These are phyloP conservation scores for Apodemia hepburni DNA, from an alignment of 2,888 invertebrate genomes.

Conservation along the genomic window DNA sequence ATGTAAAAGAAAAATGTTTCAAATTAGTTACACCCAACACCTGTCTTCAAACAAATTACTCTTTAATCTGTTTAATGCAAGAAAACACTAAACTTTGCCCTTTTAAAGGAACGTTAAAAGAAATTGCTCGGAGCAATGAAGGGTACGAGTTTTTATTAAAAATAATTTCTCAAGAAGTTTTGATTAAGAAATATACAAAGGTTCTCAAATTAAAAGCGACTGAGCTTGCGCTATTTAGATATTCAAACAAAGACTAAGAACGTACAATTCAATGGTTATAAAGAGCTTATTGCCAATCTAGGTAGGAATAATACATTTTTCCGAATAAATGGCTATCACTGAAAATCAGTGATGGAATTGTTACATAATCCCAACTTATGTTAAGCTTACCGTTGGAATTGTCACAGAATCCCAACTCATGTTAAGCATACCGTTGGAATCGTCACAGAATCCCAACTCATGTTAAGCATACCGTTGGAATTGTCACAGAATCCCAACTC, in stretches of 20 bases:
- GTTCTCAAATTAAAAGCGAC: not conserved
- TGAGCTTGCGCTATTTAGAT: not conserved
- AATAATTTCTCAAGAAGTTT: conserved; percentile 7
- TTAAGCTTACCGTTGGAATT: too few species aligned
- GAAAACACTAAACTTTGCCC: conserved; percentile 6
- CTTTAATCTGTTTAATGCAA: conserved; percentile 7
- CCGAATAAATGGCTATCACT: too few species aligned
- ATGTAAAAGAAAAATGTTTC: not conserved
- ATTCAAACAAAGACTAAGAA: not conserved
- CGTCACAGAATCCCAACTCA: too few species aligned
- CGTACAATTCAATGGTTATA: not conserved
- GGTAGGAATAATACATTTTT: too few species aligned
- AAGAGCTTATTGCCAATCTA: too few species aligned
- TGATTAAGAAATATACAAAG: conserved; percentile 10
- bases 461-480: too few species aligned
- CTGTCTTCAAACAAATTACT: conserved; percentile 9
- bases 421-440: too few species aligned
- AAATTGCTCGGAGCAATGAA: conserved; percentile 7
- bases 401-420: too few species aligned
- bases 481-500: too few species aligned
- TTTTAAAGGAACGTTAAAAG: conserved; percentile 7
- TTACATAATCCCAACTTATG: too few species aligned
- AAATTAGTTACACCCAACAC: conserved; percentile 1
- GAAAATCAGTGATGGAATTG: too few species aligned
- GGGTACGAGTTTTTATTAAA: conserved; percentile 10